Evolutionary conservation across 2,888 invertebrate species (phyloP), one percentile per base, ranked within the genome.

Genomic region (Barypeithes pellucidus): DNA sequence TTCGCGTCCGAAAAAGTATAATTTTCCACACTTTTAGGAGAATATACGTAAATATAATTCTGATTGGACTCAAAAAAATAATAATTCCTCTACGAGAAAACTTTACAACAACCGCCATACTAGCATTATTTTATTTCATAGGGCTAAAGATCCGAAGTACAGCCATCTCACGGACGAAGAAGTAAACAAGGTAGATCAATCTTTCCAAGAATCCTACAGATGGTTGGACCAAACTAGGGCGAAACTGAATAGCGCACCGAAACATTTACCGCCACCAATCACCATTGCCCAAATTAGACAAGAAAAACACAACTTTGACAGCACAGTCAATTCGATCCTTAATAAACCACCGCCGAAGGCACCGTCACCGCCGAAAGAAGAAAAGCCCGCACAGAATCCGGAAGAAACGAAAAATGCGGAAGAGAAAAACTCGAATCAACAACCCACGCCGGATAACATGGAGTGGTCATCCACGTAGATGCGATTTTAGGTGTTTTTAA

Each of bases 331-430:
- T 82, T 93, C 96, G 5, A 93, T 98, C 77, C 87, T 98, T 77
- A 96, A 94, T 86, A 96, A 96, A 85, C 95, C 96, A 63, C 96
- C 96, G 86, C 97, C 98, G 7, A 96, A 96, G 86, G 90, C 90
- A 14, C 89, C 90, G 50, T 87, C 89, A 1, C 90, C 90, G 57
- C 90, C 90, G 45, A 88, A 89, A 80, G 78, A 88, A 72, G 87
- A 88, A 9, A 86, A 87, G 73, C 79, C 82, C 47, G 73, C 78
- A 20, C 68, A 77, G 39, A 72, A 59, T n/a, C 36, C 68, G 11
- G 69, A 73, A 29, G 73, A 78, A 18, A 62, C 75, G 9, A 69
- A 76, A 47, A 76, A 75, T 14, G 20, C 67, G 3, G 72, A 75
- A 63, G 75, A 77, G 60, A 67, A 59, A 7, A 52, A 75, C 11